Percentiles rank a stretch among this genome's conserved stretches.
Evolutionary conservation across 2,888 invertebrate genomes (phyloP).

Genomic region (Eumacrocentrus americanus): DNA sequence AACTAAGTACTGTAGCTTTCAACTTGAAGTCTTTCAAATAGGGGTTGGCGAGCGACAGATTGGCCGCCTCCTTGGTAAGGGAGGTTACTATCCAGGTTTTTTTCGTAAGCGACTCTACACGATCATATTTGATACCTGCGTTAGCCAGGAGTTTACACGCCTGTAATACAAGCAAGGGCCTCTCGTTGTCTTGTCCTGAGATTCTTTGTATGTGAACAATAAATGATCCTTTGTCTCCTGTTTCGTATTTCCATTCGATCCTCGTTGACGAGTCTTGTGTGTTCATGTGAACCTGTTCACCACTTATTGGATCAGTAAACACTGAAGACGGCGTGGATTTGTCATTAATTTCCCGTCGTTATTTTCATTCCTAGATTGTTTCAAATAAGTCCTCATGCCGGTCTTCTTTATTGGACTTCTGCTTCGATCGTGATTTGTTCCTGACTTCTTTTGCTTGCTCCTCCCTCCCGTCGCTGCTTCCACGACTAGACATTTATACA

Average conservation of each 20-base stretch:
- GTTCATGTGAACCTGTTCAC: background rate
- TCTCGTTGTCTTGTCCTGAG: background rate
- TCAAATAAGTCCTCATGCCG: too few species aligned
- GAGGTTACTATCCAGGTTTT: background rate
- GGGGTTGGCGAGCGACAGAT: background rate
- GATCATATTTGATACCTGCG: background rate
- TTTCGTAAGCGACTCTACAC: background rate
- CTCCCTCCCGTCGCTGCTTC: background rate
- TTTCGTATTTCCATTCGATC: background rate
- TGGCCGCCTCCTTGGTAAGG: background rate
- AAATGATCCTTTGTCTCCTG: background rate
- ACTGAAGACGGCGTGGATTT: too few species aligned
- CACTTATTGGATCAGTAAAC: too few species aligned
- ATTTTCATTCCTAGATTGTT: too few species aligned
- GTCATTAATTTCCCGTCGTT: too few species aligned
- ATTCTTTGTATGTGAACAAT: background rate
- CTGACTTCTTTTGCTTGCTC: background rate
- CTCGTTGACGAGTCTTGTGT: background rate
- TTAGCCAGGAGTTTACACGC: background rate
- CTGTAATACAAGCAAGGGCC: background rate
- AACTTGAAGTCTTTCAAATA: background rate
- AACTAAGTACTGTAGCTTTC: background rate
- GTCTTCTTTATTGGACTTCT: too few species aligned
- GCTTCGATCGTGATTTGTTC: background rate
- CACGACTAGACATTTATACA: too few species aligned